Evolutionary conservation across 2,888 invertebrate genomes (phyloP), one percentile per base, ranked within the genome.

Genomic region (Leptinotarsa haldemani): DNA sequence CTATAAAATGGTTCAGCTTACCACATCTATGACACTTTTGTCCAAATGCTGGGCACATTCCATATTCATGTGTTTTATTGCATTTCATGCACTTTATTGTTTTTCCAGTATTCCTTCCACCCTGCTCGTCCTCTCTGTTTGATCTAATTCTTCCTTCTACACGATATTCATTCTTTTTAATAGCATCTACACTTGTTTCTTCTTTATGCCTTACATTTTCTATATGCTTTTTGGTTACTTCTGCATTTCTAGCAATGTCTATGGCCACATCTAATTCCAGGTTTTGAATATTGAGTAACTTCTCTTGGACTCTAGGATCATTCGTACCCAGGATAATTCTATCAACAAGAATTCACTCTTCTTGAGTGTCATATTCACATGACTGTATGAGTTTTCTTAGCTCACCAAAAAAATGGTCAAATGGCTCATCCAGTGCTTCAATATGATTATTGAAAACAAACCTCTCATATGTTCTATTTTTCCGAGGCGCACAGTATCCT

Each of bases 251-350:
- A 53, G 64, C 53, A 4, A 52, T 13, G 18, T 70, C 64, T 53
- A 20, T 40, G 13, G 70, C 52, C 20, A 30, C 16, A 25, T 65
- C 30, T 70, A 64, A 64, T 50, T 47, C 48, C 63, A 70, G 16
- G 4, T 64, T 64, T 65, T 70, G n/a, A 0, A 40, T 65, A 30
- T 50, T 63, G 30, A 40, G 30, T 40, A 40, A 40, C 30, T 40
- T 40, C 30, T 9, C 30, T 40, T 40, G 30, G 30, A 64, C 25
- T 64, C 50, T 65, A 25, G 70, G 52, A 30, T 53, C 64, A 18
- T 65, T 70, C 7, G 56, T 71, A n/a, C 71, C 71, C 13, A 71
- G 47, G 50, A 72, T 72, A 15, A 68, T 68, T 20, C 69, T 68
- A 65, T 72, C 72, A 52, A 68, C 53, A 30, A 72, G 22, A 52